Evolutionary conservation across 2,888 invertebrate genomes (phyloP).

Genomic region (Rhimphoctona megacephalus): DNA sequence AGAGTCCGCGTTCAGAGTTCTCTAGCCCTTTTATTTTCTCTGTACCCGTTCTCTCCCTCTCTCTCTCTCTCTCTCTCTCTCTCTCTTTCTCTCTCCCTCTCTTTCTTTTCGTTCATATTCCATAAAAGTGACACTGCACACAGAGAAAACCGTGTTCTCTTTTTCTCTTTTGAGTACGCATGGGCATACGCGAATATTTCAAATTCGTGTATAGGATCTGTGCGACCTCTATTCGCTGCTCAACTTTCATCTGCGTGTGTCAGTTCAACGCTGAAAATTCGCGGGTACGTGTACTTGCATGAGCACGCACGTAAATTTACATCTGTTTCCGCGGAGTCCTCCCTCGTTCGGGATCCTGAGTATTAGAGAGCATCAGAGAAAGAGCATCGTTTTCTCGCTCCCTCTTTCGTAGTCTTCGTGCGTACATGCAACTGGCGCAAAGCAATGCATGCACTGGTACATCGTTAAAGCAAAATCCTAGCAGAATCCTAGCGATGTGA

Average conservation of each 20-base stretch:
- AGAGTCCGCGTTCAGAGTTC: conserved; percentile 10
- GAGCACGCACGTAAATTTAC: conserved; percentile 84
- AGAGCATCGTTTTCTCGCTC: conserved; percentile 16
- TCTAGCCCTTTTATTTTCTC: conserved; percentile 1
- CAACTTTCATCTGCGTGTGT: conserved; percentile 38
- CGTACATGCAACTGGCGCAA: conserved; percentile 1
- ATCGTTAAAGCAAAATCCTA: conserved; percentile 14
- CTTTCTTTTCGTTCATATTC: conserved; percentile 25
- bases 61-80: conserved; percentile 19
- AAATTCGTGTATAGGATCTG: conserved; percentile 54
- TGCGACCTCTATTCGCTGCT: conserved; percentile 37
- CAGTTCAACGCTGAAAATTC: conserved; percentile 53
- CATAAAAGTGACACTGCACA: conserved; percentile 22
- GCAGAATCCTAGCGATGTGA: conserved; percentile 16
- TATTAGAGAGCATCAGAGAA: conserved; percentile 32
- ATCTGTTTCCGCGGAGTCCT: conserved; percentile 83
- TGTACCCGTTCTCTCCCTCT: neutral
- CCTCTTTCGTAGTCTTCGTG: conserved; percentile 28
- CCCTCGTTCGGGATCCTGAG: conserved; percentile 52
- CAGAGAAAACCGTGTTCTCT: conserved; percentile 37
- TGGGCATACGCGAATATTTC: conserved; percentile 70
- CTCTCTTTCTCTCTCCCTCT: conserved; percentile 10
- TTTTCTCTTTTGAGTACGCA: conserved; percentile 35
- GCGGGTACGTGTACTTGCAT: conserved; percentile 69
- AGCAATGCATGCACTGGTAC: conserved; percentile 15